These are phyloP conservation scores for Oncopodura yosiiana DNA, from an alignment of 1,140 invertebrate genomes.

Conservation along the genomic window DNA sequence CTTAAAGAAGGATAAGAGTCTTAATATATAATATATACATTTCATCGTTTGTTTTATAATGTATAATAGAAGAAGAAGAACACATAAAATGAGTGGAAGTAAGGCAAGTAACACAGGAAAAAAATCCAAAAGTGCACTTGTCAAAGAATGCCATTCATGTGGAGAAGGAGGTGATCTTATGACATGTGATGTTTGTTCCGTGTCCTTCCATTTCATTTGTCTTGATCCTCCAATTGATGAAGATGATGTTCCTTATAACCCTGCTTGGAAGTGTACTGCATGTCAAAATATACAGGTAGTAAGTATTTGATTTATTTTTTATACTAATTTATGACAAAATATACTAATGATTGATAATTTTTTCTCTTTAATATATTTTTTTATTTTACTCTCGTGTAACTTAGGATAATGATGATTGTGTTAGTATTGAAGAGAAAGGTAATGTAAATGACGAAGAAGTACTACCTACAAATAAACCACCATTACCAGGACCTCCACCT, in stretches of 20 bases:
- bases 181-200: conserved; percentile 88
- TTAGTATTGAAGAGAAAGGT: not conserved
- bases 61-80: too few species aligned
- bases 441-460: conserved; percentile 18
- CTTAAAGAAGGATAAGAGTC: too few species aligned
- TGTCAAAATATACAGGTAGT: conserved; percentile 49
- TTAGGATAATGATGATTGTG: not conserved
- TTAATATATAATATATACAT: too few species aligned
- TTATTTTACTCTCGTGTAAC: too few species aligned
- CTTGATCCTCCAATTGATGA: conserved; percentile 83
- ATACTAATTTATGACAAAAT: not conserved
- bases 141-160: conserved; percentile 88
- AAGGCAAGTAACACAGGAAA: too few species aligned
- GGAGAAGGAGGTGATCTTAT: conserved; percentile 88
- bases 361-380: too few species aligned
- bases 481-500: too few species aligned
- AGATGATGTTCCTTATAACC: conserved; percentile 78
- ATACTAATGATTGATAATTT: too few species aligned
- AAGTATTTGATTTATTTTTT: conserved; percentile 14
- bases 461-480: not conserved
- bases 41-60: too few species aligned
- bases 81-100: too few species aligned
- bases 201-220: conserved; percentile 67
- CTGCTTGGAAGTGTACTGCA: conserved; percentile 78
- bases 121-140: too few species aligned